Evolutionary conservation across 1,140 invertebrate genomes (phyloP).

Genomic region (Galleria mellonella): DNA sequence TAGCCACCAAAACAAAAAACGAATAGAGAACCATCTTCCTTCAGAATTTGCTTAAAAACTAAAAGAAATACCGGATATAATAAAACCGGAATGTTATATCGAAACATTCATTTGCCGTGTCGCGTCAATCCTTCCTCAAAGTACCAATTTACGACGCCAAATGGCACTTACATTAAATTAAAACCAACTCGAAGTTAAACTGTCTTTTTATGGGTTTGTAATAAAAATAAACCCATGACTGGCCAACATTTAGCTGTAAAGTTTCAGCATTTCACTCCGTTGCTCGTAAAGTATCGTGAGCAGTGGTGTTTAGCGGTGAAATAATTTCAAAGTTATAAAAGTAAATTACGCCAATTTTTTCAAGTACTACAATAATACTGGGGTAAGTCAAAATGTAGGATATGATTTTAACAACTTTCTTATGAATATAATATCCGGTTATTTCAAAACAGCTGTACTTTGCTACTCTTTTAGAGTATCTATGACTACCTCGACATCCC

Average conservation of each 20-base stretch:
- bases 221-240: conserved; percentile 14
- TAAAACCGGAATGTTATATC: no score
- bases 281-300: conserved; percentile 5
- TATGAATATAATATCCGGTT: background rate
- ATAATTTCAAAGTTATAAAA: conserved; percentile 3
- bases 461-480: no score
- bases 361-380: no score
- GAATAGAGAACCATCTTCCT: no score
- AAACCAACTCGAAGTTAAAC: conserved; percentile 11
- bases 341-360: background rate
- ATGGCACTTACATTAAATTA: conserved; percentile 17
- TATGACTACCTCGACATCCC: no score
- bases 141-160: conserved; percentile 12
- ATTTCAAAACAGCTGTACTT: no score
- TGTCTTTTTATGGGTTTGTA: conserved; percentile 19
- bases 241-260: conserved; percentile 4
- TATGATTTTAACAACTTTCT: no score
- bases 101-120: no score
- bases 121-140: background rate
- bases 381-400: no score
- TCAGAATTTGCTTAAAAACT: no score
- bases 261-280: conserved; percentile 13
- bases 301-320: background rate
- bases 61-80: no score
- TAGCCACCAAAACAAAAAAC: no score